Evolutionary conservation across 2,888 invertebrate genomes (phyloP).

Genomic region (Tetrapedia diversipes): DNA sequence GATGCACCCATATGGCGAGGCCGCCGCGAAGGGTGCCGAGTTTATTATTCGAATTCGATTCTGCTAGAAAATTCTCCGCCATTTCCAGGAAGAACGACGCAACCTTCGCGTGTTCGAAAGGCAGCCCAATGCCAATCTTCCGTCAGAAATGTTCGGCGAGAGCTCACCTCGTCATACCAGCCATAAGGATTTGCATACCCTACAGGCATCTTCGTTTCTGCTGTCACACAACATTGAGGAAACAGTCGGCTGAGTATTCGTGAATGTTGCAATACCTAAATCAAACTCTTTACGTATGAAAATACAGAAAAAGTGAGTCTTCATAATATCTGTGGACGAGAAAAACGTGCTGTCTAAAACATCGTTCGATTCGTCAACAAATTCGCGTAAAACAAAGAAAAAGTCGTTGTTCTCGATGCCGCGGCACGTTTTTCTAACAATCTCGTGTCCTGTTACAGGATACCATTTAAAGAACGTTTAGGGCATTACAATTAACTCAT

Average conservation of each 20-base stretch:
- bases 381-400: background rate
- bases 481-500: no score
- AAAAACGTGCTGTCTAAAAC: background rate
- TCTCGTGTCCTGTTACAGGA: no score
- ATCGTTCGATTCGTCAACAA: background rate
- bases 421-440: background rate
- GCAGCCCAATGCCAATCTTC: conserved; percentile 25
- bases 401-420: background rate
- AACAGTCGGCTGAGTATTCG: background rate
- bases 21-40: background rate
- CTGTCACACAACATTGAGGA: conserved; percentile 7
- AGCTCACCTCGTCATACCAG: conserved; percentile 1
- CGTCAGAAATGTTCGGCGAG: conserved; percentile 17
- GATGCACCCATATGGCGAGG: conserved; percentile 16
- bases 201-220: background rate
- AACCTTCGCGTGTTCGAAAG: background rate
- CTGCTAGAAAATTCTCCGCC: background rate
- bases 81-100: conserved; percentile 18
- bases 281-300: background rate
- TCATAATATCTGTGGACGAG: background rate
- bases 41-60: conserved; percentile 6
- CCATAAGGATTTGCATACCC: conserved; percentile 27
- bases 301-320: background rate
- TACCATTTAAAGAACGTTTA: no score
- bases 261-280: conserved; percentile 1